Percentiles rank a stretch among this genome's conserved stretches.
These are phyloP conservation scores for Neria commutata DNA, from an alignment of 2,888 invertebrate species.

Conservation along the genomic window DNA sequence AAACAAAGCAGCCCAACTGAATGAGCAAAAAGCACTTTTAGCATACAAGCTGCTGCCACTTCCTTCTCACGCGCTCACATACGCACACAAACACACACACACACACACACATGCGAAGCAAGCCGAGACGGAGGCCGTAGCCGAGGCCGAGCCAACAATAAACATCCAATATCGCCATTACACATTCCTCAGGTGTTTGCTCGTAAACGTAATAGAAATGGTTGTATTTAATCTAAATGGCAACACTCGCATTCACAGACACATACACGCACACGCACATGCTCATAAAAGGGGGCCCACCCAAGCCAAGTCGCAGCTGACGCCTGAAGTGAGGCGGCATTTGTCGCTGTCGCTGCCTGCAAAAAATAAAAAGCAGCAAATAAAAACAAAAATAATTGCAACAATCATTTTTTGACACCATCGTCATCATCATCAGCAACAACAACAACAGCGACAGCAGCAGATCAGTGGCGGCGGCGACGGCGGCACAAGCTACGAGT, in stretches of 20 bases:
- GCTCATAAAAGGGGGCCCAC: not conserved
- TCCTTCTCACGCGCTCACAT: not conserved
- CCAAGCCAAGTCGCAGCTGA: not conserved
- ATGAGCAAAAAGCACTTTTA: not conserved
- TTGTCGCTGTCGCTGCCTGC: not conserved
- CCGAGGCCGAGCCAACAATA: no score
- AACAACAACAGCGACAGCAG: conserved; percentile 10
- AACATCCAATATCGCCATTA: no score
- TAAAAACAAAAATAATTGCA: conserved; percentile 28
- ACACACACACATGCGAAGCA: no score
- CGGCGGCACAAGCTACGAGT: not conserved
- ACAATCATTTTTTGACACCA: conserved; percentile 23
- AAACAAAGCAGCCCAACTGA: not conserved
- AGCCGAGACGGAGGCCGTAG: no score
- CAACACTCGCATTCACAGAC: conserved; percentile 44
- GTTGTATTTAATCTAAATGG: conserved; percentile 47
- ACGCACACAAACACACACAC: not conserved
- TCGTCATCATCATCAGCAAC: conserved; percentile 13
- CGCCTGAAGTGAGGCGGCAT: not conserved
- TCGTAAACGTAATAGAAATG: conserved; percentile 2
- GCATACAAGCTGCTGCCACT: not conserved
- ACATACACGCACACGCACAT: no score
- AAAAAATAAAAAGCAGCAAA: conserved; percentile 4
- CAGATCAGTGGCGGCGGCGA: conserved; percentile 15
- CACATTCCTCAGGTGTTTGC: conserved; percentile 16